Conservation (phyloP, 2,888 invertebrate genomes). For the Archips xylosteana region DNA sequence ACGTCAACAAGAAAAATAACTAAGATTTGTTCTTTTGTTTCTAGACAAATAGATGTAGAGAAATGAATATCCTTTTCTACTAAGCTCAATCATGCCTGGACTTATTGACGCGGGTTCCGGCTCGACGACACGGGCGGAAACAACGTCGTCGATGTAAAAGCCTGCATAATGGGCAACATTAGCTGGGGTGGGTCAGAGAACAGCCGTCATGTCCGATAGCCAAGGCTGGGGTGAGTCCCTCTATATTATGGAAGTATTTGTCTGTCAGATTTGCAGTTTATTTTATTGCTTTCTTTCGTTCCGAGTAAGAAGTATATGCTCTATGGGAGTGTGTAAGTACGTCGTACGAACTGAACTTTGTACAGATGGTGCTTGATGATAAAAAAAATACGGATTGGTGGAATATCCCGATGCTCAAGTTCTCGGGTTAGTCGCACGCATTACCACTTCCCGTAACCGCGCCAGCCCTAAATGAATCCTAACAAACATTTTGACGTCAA, state of each 20-base stretch:
- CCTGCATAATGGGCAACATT: constrained; percentile 51
- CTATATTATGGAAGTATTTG: background rate
- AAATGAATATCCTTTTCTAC: background rate
- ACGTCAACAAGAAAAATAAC: too few species aligned
- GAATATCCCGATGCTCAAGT: too few species aligned
- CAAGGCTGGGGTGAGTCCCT: background rate
- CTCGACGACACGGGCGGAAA: constrained; percentile 17
- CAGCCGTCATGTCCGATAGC: constrained; percentile 3
- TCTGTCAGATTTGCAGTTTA: background rate
- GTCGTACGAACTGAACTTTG: too few species aligned
- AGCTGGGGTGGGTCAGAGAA: constrained; percentile 47
- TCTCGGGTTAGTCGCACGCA: too few species aligned
- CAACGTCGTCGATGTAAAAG: constrained; percentile 6
- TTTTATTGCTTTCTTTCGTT: too few species aligned
- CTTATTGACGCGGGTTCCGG: constrained; percentile 14
- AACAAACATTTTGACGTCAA: too few species aligned
- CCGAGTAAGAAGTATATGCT: too few species aligned
- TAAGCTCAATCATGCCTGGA: background rate
- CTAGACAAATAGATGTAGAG: background rate
- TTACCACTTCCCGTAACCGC: too few species aligned
- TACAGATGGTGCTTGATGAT: too few species aligned
- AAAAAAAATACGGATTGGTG: too few species aligned
- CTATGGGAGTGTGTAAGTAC: too few species aligned
- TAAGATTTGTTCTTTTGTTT: background rate
- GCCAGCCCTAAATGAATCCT: too few species aligned